Base-by-base conservation (phyloP, 2,113 vertebrate species). In the Catharus bicknelli region DNA sequence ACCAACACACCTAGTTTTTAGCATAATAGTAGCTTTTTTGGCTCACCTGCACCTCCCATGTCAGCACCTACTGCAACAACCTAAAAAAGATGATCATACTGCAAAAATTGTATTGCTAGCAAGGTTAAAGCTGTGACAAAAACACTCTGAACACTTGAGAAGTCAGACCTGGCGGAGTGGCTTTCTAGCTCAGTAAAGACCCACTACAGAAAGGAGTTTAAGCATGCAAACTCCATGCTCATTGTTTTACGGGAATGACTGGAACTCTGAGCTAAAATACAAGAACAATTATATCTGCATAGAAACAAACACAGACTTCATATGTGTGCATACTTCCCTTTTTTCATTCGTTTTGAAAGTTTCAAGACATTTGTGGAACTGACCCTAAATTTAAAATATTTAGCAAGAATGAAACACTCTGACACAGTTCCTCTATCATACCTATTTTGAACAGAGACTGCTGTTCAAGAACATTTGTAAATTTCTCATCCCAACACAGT, bases 141-240 rank as follows among this genome's bases (percentile, higher is more conserved):
- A 75, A 47, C 3, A 5, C 13, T 32, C 23, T 0, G 1, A 6
- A 36, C 0, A 0, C 15, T 5, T 68, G 21, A 19, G 27, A 68
- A 48, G n/a, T 19, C 2, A 3, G 26, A 50, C 38, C 19, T 38
- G 34, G 40, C 13, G 30, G 30, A 79, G n/a, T 11, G 29, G 45
- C 40, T 55, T 82, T 40, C 62, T 21, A 45, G 6, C 9, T 64
- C n/a, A 48, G 13, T 16, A 48, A 14, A 79, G 36, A 14, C 10
- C 67, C 48, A 70, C 13, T 57, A 22, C 40, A 72, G 36, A 19
- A 84, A 51, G 29, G 18, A 64, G 15, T 32, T 88, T 8, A 61
- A 32, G 14, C 54, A 48, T 11, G 13, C 12, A 75, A 50, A 58
- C 12, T 34, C 5, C 1, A 0, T 32, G 16, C 30, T 40, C 14